phyloP scores from a whole-genome alignment of 2,797 vertebrate genomes.

The Synaphobranchus kaupii region DNA sequence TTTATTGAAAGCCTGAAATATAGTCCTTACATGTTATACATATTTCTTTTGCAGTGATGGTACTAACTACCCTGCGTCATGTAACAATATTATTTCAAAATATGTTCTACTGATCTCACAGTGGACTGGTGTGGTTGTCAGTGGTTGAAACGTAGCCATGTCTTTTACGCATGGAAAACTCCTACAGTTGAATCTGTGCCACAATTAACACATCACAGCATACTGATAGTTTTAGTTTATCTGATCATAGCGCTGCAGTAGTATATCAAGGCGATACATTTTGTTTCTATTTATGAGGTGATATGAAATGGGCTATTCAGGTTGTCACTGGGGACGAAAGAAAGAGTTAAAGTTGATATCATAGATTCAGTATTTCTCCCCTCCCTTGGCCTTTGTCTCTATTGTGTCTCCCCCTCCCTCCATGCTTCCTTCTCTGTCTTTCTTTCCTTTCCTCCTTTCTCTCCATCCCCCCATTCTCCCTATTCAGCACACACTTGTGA shows the following conservation, averaged over 20 bases:
- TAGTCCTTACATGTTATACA: background rate
- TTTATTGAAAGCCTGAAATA: background rate
- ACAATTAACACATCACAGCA: background rate
- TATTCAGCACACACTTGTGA: constrained; percentile 29
- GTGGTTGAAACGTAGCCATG: background rate
- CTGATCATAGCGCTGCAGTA: background rate
- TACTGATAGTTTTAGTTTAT: background rate
- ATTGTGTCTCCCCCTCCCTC: constrained; percentile 36
- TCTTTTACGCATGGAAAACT: background rate
- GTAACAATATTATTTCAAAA: background rate
- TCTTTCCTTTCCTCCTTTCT: constrained; percentile 46
- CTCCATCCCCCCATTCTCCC: background rate
- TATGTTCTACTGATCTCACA: background rate
- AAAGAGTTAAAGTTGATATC: constrained; percentile 59
- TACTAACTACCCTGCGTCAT: background rate
- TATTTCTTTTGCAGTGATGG: background rate
- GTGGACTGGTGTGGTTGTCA: background rate
- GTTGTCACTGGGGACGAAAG: constrained; percentile 41
- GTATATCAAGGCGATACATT: background rate
- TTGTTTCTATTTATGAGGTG: background rate
- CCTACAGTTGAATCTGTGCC: background rate
- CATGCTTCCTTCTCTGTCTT: constrained; percentile 44
- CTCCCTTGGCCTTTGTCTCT: constrained; percentile 60
- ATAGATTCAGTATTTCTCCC: constrained; percentile 56
- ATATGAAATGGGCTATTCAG: background rate